Percentiles rank a stretch among this genome's conserved stretches.
Conservation (phyloP, 2,113 vertebrate species). For the Prietella phreatophila region DNA sequence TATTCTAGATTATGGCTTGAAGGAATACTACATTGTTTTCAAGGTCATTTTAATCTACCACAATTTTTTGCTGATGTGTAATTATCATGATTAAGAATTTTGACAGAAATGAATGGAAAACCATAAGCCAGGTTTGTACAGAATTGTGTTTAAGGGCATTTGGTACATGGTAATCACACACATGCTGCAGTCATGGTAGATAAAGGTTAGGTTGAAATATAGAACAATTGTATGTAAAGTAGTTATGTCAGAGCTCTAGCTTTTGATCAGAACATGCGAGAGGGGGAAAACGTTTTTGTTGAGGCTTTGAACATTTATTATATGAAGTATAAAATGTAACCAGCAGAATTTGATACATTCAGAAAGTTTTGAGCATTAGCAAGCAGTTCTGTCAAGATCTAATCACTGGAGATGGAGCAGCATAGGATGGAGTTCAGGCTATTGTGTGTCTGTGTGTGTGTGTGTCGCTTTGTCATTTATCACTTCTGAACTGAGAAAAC, state of each 20-base stretch:
- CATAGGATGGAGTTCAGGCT: background rate
- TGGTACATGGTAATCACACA: background rate
- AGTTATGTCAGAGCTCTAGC: background rate
- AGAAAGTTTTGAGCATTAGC: slow-evolving; percentile 7
- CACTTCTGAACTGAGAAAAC: slow-evolving; percentile 24
- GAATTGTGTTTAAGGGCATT: background rate
- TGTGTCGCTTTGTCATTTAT: slow-evolving; percentile 12
- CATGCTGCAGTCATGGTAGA: background rate
- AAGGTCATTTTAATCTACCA: background rate
- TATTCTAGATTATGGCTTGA: background rate
- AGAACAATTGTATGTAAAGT: background rate
- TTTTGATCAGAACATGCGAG: background rate
- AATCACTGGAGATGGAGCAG: slow-evolving; percentile 2
- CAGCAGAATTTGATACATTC: background rate
- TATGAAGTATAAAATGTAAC: slow-evolving; percentile 1
- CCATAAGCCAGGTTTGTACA: background rate
- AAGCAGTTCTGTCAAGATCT: background rate
- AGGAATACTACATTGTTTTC: background rate
- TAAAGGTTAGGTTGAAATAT: background rate
- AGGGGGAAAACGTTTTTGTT: background rate
- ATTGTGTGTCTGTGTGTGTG: slow-evolving; percentile 4
- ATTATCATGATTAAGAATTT: background rate
- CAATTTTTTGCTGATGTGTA: background rate
- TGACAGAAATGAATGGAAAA: background rate
- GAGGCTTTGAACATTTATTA: background rate